These are phyloP conservation scores for Paramacrobiotus metropolitanus DNA, from an alignment of 1,140 invertebrate species.

Conservation along the genomic window DNA sequence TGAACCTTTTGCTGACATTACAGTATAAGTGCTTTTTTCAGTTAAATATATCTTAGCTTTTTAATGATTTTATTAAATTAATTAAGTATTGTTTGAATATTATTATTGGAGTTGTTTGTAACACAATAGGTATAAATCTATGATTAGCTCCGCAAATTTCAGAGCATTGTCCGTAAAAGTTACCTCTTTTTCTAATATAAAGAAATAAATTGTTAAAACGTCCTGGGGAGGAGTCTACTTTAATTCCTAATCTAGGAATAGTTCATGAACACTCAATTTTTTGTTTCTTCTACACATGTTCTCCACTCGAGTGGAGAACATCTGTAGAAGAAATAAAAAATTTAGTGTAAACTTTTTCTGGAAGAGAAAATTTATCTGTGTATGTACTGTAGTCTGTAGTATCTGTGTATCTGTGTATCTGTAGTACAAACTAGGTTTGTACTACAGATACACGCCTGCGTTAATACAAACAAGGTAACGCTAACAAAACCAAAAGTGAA, in stretches of 20 bases:
- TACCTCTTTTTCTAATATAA: conserved; percentile 29
- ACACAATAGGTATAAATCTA: conserved; percentile 45
- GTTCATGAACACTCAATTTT: conserved; percentile 35
- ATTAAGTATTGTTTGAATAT: conserved; percentile 13
- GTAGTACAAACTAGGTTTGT: too few species aligned
- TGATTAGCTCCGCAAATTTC: conserved; percentile 52
- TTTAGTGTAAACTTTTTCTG: conserved; percentile 28
- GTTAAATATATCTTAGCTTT: too few species aligned
- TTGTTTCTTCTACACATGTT: conserved; percentile 31
- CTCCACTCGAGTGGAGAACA: conserved; percentile 50
- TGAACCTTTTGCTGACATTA: too few species aligned
- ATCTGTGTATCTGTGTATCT: too few species aligned
- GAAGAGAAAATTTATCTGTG: conserved; percentile 31
- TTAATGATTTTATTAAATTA: background rate
- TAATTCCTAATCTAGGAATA: conserved; percentile 33
- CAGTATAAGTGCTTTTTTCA: too few species aligned
- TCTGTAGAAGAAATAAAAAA: conserved; percentile 28
- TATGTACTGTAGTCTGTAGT: too few species aligned
- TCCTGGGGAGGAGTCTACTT: conserved; percentile 38
- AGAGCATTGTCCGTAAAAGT: conserved; percentile 45
- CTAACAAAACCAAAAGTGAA: too few species aligned
- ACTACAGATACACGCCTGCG: too few species aligned
- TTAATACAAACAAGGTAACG: too few species aligned
- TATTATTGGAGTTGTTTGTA: conserved; percentile 22
- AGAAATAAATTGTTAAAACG: conserved; percentile 38